These are phyloP conservation scores for Alectura lathami DNA, from an alignment of 2,113 vertebrate species.

Conservation along the genomic window DNA sequence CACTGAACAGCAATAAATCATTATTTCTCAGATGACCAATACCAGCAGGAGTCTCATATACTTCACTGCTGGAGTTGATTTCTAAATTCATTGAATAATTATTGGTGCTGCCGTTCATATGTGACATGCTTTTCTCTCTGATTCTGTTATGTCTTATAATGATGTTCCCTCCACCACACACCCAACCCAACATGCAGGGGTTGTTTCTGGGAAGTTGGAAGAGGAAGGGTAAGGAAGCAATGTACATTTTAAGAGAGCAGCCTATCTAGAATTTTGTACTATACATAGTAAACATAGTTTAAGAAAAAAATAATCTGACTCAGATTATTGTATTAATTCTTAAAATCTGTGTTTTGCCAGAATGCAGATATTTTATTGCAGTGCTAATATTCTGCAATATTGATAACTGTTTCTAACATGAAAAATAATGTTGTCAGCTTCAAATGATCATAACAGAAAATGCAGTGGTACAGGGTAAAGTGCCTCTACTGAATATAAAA, in stretches of 20 bases:
- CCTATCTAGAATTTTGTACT: not conserved
- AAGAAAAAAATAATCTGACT: not conserved
- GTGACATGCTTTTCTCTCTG: conserved; percentile 59
- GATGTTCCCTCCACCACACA: not conserved
- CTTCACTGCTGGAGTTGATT: conserved; percentile 77
- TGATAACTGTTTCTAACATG: not conserved
- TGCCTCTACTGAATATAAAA: not conserved
- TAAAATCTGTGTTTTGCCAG: not conserved
- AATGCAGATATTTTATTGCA: not conserved
- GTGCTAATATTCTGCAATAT: not conserved
- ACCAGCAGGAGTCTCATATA: conserved; percentile 77
- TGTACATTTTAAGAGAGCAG: not conserved
- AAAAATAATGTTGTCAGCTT: not conserved
- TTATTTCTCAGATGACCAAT: conserved; percentile 81
- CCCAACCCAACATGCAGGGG: not conserved
- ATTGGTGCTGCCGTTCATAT: conserved; percentile 73
- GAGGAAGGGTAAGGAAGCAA: not conserved
- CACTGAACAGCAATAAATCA: conserved; percentile 78
- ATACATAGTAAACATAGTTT: too few relatives aligned
- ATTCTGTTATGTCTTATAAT: conserved; percentile 53
- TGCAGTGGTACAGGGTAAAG: not conserved
- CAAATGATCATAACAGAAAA: not conserved
- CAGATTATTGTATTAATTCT: not conserved
- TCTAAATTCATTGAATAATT: conserved; percentile 83
- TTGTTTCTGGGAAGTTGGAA: not conserved